These are phyloP conservation scores for Scaptodrosophila latifasciaeformis DNA, from an alignment of 2,888 invertebrate species.

Conservation along the genomic window DNA sequence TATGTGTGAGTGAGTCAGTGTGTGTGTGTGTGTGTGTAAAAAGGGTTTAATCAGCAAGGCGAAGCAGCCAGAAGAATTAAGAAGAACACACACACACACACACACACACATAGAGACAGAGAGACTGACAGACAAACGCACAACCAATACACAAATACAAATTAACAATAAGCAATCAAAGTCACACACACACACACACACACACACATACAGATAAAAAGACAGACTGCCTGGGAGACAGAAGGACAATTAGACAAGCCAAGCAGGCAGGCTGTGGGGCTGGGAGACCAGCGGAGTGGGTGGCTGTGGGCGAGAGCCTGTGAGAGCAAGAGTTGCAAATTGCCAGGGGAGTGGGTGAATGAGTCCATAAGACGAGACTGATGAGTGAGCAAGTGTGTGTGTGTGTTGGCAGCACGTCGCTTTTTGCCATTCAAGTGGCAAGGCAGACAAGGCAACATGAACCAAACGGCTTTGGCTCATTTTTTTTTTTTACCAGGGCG, in stretches of 20 bases:
- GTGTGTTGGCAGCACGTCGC: neutral
- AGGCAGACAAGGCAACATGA: no score
- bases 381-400: no score
- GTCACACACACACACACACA: conserved; percentile 29
- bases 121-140: conserved; percentile 24
- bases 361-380: no score
- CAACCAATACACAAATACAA: conserved; percentile 60
- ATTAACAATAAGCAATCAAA: conserved; percentile 67
- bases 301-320: no score
- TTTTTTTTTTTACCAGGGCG: no score
- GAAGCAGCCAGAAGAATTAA: conserved; percentile 9
- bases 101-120: no score
- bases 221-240: neutral
- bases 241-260: neutral
- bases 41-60: conserved; percentile 43
- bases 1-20: conserved; percentile 18
- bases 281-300: no score
- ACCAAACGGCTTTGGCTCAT: no score
- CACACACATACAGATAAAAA: conserved; percentile 13
- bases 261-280: no score
- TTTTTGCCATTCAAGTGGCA: no score
- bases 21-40: conserved; percentile 34
- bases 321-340: no score
- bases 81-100: conserved; percentile 26
- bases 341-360: no score